Base-by-base conservation (phyloP, 1,140 invertebrate species). In the Ceratina calcarata region DNA sequence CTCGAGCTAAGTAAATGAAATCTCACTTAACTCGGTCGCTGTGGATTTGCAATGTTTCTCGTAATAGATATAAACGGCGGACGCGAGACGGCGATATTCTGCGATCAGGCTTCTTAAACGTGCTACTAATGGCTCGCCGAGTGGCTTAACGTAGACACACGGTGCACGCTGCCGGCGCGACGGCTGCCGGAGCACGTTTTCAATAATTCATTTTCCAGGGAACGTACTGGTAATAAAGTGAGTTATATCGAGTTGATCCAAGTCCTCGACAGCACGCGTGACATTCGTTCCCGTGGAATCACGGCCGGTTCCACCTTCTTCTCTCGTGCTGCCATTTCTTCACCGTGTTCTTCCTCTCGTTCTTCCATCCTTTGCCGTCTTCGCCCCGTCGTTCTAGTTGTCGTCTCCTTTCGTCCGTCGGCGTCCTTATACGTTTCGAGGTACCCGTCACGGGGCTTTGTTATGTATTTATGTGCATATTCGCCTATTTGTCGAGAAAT, bases 401-500 rank as follows among this genome's bases (percentile, higher is more conserved):
- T 79, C 71, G 64, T 80, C 71, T 61, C 20, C 78, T 67, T 64
- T 78, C 76, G 76, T 64, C 53, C 61, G 68, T 72, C 62, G 75
- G 78, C 72, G 69, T 55, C 73, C 64, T 79, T 84, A 84, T 85
- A 73, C 80, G 79, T 84, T 84, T 82, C 80, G 84, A 66, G 72
- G 65, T 83, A 79, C 58, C 75, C 73, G 84, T 84, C 83, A 80
- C 71, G 61, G 57, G 49, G 66, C 82, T 88, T 85, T 88, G 88
- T 87, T 86, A 89, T 89, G 87, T 90, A 89, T 90, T 90, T 90
- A 90, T 90, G 88, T 86, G 88, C 87, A 90, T 89, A 89, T 89
- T 89, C 86, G 85, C 87, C 87, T 89, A 90, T 90, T 90, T 90
- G 89, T 90, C 86, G 87, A 89, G 89, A 90, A 89, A 90, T 89